phyloP scores from a whole-genome alignment of 2,888 invertebrate genomes.

The Pachliopta kotzebuea region DNA sequence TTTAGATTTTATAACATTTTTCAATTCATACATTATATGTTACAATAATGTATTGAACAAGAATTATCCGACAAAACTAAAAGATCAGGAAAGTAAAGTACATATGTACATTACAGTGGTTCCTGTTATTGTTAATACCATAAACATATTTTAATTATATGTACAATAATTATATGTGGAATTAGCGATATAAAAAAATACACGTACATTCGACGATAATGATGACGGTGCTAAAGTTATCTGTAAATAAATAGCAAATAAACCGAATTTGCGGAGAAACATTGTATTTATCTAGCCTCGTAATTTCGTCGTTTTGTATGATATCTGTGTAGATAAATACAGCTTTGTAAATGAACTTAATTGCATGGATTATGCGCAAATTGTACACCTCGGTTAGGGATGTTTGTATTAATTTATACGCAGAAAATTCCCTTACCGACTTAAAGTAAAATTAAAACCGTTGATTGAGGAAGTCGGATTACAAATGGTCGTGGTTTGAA shows the following conservation, averaged over 20 bases:
- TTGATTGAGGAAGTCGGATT: not conserved
- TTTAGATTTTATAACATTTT: no score
- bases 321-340: not conserved
- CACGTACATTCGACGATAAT: no score
- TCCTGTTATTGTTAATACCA: no score
- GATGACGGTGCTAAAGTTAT: not conserved
- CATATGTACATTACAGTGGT: no score
- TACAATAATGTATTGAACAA: no score
- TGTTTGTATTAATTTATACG: not conserved
- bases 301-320: not conserved
- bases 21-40: no score
- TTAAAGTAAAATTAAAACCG: not conserved
- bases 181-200: no score
- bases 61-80: no score
- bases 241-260: not conserved
- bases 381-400: not conserved
- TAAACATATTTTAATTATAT: no score
- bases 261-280: not conserved
- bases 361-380: not conserved
- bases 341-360: not conserved
- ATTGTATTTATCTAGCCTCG: not conserved
- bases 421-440: not conserved
- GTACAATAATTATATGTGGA: no score
- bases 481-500: constrained; percentile 1
- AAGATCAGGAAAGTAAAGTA: no score